Evolutionary conservation across 2,113 vertebrate genomes (phyloP), one percentile per base, ranked within the genome.

Genomic region (Carassius gibelio): DNA sequence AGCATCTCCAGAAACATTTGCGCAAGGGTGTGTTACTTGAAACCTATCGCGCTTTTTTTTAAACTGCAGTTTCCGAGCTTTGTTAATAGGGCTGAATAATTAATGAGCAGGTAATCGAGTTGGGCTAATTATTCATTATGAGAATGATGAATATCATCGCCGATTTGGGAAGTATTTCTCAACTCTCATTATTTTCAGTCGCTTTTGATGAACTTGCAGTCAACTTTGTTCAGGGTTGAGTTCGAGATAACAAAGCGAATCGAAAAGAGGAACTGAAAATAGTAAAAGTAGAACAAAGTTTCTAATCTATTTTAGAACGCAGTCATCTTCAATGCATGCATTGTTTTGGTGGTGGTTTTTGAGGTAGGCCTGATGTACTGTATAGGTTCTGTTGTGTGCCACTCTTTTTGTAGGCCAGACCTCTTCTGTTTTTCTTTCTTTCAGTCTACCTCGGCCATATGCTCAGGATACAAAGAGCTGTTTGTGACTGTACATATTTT

Each of bases 81-180:
- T 85, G 71, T 80, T 84, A 83, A 87, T 79, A 69, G 81, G 82
- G 50, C 30, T 83, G 74, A 45, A 83, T 87, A 72, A 83, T 87
- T 36, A 76, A 83, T 87, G 14, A 79, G 36, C 48, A 72, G 81
- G 61, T 86, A 86, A 87, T 76, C 68, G 69, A 81, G 75, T 66
- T 88, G 59, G 19, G 21, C 42, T 84, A 81, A 88, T 86, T 80
- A 76, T 83, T 88, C 26, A 55, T 72, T 85, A 72, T 61, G 30
- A 55, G 79, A 85, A 85, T 79, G 75, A 83, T 85, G 66, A 83
- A 66, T 79, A 78, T 38, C 80, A 57, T 52, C 45, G 5, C 66
- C 11, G 62, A 36, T 75, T 68, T 55, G 72, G 38, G 26, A 72
- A 71, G 30, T 30, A 57, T 61, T 74, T 66, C 81, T 71, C 85